A percentile compares a stretch with the other conserved stretches of the same genome.
phyloP scores from a whole-genome alignment of 2,797 vertebrate genomes.

The Gorsachius magnificus region DNA sequence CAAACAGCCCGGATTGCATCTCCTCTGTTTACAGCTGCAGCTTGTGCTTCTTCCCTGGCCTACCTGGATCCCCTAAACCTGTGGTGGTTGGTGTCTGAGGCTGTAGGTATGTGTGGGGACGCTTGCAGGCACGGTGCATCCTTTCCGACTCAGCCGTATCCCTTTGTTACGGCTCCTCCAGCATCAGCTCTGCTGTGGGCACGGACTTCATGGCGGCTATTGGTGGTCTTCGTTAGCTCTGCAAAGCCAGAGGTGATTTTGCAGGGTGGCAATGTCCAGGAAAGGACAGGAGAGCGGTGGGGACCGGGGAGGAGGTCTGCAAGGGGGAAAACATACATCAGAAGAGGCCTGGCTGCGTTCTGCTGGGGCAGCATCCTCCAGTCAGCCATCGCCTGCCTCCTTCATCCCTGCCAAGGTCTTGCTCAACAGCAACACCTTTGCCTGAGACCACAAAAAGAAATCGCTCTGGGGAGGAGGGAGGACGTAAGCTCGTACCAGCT shows the following conservation, averaged over 20 bases:
- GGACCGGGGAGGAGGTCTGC: not conserved
- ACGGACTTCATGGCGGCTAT: not conserved
- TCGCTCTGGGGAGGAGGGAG: conserved; percentile 16
- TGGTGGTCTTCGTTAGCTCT: not conserved
- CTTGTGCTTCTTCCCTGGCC: conserved; percentile 15
- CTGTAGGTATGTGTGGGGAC: not conserved
- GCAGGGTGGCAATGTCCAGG: not conserved
- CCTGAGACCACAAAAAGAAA: not conserved
- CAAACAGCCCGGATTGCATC: conserved; percentile 71
- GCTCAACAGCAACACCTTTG: not conserved
- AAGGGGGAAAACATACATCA: not conserved
- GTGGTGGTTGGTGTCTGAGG: not conserved
- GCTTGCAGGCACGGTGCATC: not conserved
- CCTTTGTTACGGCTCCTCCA: not conserved
- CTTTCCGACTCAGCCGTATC: not conserved
- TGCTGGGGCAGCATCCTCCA: not conserved
- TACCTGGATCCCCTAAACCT: not conserved
- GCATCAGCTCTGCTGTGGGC: not conserved
- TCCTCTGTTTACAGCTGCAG: conserved; percentile 64
- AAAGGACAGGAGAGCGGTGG: not conserved
- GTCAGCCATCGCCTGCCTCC: not conserved
- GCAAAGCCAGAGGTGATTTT: not conserved
- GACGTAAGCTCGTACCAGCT: conserved; percentile 14
- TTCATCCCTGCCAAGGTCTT: not conserved
- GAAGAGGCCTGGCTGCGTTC: rapidly evolving